phyloP scores from a whole-genome alignment of 2,113 vertebrate species.

The Euleptes europaea region DNA sequence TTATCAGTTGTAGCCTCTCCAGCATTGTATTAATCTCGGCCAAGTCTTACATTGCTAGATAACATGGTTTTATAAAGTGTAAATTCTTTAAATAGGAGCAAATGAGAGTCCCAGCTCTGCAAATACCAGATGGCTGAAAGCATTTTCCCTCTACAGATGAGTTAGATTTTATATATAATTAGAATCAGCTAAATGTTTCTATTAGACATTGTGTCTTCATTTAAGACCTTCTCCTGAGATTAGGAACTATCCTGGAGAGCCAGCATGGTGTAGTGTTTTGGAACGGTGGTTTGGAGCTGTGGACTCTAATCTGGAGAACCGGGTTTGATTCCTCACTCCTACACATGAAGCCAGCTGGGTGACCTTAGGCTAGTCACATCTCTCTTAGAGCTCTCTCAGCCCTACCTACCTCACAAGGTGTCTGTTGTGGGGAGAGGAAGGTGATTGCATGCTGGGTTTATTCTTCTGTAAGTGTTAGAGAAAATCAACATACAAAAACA shows the following conservation, averaged over 20 bases:
- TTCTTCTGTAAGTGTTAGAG: no score
- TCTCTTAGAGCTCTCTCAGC: no score
- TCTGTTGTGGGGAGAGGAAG: no score
- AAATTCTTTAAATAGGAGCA: constrained; percentile 22
- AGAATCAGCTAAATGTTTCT: neutral
- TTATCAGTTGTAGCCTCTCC: constrained; percentile 33
- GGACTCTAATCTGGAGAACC: no score
- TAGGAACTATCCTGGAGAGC: neutral
- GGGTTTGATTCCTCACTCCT: no score
- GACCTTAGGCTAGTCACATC: no score
- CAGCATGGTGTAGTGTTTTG: no score
- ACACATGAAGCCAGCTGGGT: no score
- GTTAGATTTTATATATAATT: constrained; percentile 4
- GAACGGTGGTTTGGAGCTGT: no score
- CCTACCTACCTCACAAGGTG: no score
- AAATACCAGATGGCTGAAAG: neutral
- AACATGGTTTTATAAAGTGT: constrained; percentile 29
- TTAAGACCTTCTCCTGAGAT: neutral
- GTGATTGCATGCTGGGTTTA: no score
- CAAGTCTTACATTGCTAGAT: constrained; percentile 23
- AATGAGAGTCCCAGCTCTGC: neutral
- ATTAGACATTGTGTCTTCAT: neutral
- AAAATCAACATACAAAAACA: no score
- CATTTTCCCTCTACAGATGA: neutral
- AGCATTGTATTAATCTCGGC: constrained; percentile 58